A percentile compares a stretch with the other conserved stretches of the same genome.
Conservation (phyloP, 2,113 vertebrate species). For the Callorhinus ursinus region DNA sequence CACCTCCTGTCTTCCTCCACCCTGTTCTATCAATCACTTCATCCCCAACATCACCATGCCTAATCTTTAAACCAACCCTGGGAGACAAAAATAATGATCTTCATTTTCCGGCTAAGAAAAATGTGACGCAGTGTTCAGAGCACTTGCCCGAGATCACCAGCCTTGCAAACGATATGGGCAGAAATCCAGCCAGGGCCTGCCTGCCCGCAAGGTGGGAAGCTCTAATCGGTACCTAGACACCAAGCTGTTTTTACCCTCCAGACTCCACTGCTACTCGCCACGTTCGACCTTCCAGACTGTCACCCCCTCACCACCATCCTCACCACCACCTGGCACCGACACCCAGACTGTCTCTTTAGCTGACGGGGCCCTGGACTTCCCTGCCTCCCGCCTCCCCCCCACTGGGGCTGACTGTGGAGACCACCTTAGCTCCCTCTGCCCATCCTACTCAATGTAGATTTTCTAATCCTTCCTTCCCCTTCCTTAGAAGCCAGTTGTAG, state of each 20-base stretch:
- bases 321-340: accelerated
- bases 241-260: not conserved
- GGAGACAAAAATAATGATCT: not conserved
- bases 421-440: accelerated
- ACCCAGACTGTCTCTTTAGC: not conserved
- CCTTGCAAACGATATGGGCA: accelerated
- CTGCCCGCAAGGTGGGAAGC: not conserved
- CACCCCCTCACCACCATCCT: too few species aligned
- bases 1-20: not conserved
- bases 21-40: too few species aligned
- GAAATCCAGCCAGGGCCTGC: not conserved
- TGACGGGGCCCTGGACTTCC: not conserved
- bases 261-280: accelerated
- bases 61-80: not conserved
- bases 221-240: not conserved
- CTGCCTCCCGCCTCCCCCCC: too few species aligned
- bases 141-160: not conserved
- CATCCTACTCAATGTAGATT: accelerated
- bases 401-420: too few species aligned
- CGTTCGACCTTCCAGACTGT: not conserved
- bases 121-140: not conserved
- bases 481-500: not conserved
- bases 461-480: not conserved
- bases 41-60: not conserved
- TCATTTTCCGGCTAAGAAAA: not conserved